Percentiles rank a stretch among this genome's conserved stretches.
phyloP scores from a whole-genome alignment of 1,140 invertebrate species.

The Drosophila leontia region DNA sequence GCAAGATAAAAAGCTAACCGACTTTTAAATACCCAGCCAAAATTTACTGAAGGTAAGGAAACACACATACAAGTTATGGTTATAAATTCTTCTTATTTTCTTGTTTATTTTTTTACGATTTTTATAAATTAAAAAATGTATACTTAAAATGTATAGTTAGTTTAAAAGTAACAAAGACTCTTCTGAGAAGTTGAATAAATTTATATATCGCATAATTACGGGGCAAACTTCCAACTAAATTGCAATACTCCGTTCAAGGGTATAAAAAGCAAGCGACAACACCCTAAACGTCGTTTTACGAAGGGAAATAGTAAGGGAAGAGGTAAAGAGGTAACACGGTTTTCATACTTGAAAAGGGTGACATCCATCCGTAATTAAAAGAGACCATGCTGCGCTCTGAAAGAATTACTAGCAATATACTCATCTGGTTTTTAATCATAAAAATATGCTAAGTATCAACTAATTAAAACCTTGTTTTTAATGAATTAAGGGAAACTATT shows the following conservation, averaged over 20 bases:
- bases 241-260: not conserved
- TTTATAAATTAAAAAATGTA: too few relatives aligned
- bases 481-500: not conserved
- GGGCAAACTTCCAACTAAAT: not conserved
- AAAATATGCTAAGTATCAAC: conserved; percentile 7
- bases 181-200: not conserved
- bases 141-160: not conserved
- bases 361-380: conserved; percentile 62
- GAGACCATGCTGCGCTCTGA: conserved; percentile 57
- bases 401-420: conserved; percentile 4
- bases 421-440: conserved; percentile 7
- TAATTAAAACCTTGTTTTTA: not conserved
- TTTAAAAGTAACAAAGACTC: not conserved
- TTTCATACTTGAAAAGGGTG: conserved; percentile 5
- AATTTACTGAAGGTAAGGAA: not conserved
- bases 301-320: conserved; percentile 5
- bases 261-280: conserved; percentile 1
- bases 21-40: not conserved
- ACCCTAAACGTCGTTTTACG: conserved; percentile 17
- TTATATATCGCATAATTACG: not conserved
- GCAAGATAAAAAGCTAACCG: conserved; percentile 5
- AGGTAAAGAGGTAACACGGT: conserved; percentile 18
- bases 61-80: too few relatives aligned
- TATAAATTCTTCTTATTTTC: too few relatives aligned
- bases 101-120: too few relatives aligned